Base-by-base conservation (phyloP, 2,113 vertebrate genomes). In the Gadus macrocephalus region DNA sequence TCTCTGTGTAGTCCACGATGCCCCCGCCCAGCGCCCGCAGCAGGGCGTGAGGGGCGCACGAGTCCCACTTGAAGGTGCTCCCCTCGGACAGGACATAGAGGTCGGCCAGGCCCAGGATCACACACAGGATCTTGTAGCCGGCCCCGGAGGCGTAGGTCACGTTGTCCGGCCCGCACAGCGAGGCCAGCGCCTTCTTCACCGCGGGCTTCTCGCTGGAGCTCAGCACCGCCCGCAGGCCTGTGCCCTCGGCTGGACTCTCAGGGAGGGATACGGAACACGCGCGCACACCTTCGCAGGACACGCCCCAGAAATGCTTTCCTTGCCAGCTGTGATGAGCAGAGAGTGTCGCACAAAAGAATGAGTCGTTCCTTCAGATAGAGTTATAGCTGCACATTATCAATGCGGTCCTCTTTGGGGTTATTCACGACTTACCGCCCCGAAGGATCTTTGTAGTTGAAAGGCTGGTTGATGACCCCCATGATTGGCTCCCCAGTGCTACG, bases 401-500 rank as follows among this genome's bases (percentile, higher is more conserved):
- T 49, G 42, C 9, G 2, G 31, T 35, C 31, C 31, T 35, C 31
- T 35, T 35, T 35, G 31, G 31, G 31, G 31, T 35, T 35, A 49
- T 9, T 49, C 42, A 14, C 12, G 16, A 78, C 90, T 83, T 66
- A 91, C 92, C 87, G 16, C 5, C 86, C 68, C 19, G 73, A 19
- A 6, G 81, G 77, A 69, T 92, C 89, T 81, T 88, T 83, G 31
- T 68, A 63, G 81, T 84, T 83, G 83, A 95, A 95, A 0, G 95
- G 93, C 79, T 94, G 92, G 71, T 93, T 94, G 85, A 94, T 91
- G 78, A 95, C 90, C 0, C 93, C 93, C 88, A 94, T 90, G 64
- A 95, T 86, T 0, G 93, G 93, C 62, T 91, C 81, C 0, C 93
- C 92, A 0, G 86, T 89, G 70, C 25, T 75, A 15, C 91, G 88